A percentile compares a stretch with the other conserved stretches of the same genome.
These are phyloP conservation scores for Tenthredo livida DNA, from an alignment of 2,888 invertebrate species.

Conservation along the genomic window DNA sequence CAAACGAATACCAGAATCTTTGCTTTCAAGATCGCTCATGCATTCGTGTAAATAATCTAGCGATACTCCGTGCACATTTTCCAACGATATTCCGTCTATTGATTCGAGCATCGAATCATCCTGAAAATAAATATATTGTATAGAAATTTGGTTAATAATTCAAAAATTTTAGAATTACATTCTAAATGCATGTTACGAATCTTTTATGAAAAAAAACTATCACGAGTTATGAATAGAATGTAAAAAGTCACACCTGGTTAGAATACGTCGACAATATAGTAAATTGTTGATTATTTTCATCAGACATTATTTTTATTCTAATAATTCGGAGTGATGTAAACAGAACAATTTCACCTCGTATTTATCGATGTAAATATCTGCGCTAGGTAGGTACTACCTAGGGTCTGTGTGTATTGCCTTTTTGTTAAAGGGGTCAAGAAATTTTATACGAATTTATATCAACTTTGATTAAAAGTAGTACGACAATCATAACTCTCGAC, in stretches of 20 bases:
- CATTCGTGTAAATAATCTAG: slow-evolving; percentile 64
- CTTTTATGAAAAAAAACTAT: not conserved
- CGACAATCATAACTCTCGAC: slow-evolving; percentile 33
- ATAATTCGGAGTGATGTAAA: not conserved
- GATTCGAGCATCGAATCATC: slow-evolving; percentile 58
- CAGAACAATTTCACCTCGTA: not conserved
- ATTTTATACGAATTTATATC: not conserved
- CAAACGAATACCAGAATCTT: slow-evolving; percentile 61
- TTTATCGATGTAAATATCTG: not conserved
- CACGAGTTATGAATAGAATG: not conserved
- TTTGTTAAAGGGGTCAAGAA: not conserved
- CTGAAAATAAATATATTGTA: slow-evolving; percentile 33
- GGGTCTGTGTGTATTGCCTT: not conserved
- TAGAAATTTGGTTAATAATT: not conserved
- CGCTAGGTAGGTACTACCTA: not conserved
- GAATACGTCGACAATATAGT: slow-evolving; percentile 34
- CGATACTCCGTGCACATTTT: slow-evolving; percentile 55
- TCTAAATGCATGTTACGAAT: not conserved
- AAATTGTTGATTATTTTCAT: slow-evolving; percentile 29
- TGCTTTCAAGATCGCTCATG: slow-evolving; percentile 62
- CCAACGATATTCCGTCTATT: slow-evolving; percentile 57
- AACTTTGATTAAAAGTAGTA: slow-evolving; percentile 14
- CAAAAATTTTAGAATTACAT: not conserved
- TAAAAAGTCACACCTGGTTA: slow-evolving; percentile 42
- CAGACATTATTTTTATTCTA: slow-evolving; percentile 10